Evolutionary conservation across 2,113 vertebrate species (phyloP), one percentile per base, ranked within the genome.

Genomic region (Amia ocellicauda): DNA sequence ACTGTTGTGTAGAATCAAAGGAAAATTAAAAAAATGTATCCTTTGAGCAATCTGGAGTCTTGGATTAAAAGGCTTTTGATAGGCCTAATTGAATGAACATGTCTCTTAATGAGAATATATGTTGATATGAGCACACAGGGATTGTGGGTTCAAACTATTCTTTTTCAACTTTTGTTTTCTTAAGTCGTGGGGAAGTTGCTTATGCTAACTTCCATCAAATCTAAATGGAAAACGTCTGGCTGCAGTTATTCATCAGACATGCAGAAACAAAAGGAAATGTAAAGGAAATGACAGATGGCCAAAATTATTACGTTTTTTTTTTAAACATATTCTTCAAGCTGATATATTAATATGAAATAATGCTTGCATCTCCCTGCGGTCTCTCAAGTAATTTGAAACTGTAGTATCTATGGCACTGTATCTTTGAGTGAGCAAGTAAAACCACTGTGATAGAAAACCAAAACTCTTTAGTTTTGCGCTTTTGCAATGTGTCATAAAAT

Each of bases 131-230:
- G 9, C 45, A 19, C 45, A 47, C 2, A 47, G 5, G 16, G 45
- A 47, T 47, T 47, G n/a, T 47, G 45, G 45, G 1, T 47, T 47
- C 13, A 47, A 47, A 47, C n/a, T 47, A 47, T 47, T 47, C 45
- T 42, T 47, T 47, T 47, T 47, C 45, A 47, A 17, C 45, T 11
- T 47, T 47, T 16, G 4, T 47, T 17, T 47, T 16, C 16, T 8
- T 7, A 16, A 47, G 45, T 47, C 45, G 4, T n/a, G 45, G 45
- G 14, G 3, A 47, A 47, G 45, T 17, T 8, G 11, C 45, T 47
- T 47, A 47, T 47, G 45, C 45, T 16, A 47, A 47, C 45, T 47
- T 47, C n/a, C 45, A 47, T 47, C 14, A 47, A 47, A 17, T 7
- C 2, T 16, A 19, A 19, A 47, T 47, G 16, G 45, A 47, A 47